Conservation (phyloP, 53 echinoderm and acorn worm genomes). For the Holothuria leucospilota region DNA sequence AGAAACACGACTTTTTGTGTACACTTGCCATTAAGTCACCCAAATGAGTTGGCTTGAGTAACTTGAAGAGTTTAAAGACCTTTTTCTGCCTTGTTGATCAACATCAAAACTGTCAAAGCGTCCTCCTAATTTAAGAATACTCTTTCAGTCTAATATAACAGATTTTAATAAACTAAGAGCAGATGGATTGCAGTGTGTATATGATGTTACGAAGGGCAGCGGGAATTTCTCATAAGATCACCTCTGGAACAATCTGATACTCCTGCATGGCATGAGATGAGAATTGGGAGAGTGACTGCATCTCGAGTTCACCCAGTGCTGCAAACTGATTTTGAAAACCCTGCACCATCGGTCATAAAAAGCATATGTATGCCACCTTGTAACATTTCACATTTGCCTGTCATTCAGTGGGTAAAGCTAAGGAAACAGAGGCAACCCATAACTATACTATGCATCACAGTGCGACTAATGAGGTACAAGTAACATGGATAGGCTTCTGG, state of each 20-base stretch:
- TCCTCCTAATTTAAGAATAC: background rate
- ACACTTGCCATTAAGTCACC: too few species aligned
- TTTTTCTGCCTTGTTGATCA: background rate
- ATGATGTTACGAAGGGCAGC: background rate
- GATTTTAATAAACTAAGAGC: background rate
- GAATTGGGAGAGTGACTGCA: conserved; percentile 51
- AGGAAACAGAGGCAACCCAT: conserved; percentile 45
- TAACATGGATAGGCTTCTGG: conserved; percentile 1
- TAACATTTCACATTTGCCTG: conserved; percentile 20
- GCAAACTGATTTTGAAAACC: conserved; percentile 50
- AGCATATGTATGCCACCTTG: conserved; percentile 38
- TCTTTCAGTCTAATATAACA: background rate
- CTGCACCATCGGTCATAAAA: conserved; percentile 44
- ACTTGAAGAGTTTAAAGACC: background rate
- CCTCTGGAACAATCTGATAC: conserved; percentile 31
- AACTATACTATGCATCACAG: background rate
- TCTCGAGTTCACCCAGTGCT: conserved; percentile 41
- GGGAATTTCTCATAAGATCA: conserved; percentile 1
- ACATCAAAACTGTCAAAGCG: background rate
- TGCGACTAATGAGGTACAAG: too few species aligned
- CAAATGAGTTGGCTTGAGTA: background rate
- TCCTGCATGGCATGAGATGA: conserved; percentile 47
- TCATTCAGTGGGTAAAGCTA: conserved; percentile 56
- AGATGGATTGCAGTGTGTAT: background rate
- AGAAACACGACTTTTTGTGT: background rate